These are phyloP conservation scores for Toxotes chatareus DNA, from an alignment of 2,113 vertebrate species.

Conservation along the genomic window DNA sequence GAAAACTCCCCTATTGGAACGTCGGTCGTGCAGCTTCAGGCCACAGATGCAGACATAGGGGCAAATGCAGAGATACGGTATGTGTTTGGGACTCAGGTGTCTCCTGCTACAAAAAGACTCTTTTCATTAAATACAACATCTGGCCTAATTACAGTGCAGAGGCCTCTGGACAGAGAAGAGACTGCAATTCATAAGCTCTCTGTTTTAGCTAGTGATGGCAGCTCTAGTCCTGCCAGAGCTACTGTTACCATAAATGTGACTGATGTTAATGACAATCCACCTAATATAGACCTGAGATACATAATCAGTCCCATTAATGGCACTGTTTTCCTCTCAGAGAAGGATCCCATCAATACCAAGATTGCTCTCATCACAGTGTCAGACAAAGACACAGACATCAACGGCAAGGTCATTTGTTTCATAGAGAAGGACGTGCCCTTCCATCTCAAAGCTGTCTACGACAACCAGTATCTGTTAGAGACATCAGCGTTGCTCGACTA, in stretches of 20 bases:
- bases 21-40: constrained; percentile 96
- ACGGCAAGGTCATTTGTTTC: constrained; percentile 99
- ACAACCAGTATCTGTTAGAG: constrained; percentile 98
- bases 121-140: constrained; percentile 97
- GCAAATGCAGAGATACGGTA: constrained; percentile 97
- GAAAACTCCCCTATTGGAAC: constrained; percentile 95
- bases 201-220: constrained; percentile 97
- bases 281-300: constrained; percentile 98
- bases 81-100: constrained; percentile 95
- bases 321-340: constrained; percentile 98
- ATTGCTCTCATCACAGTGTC: constrained; percentile 98
- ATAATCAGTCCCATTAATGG: constrained; percentile 99
- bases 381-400: constrained; percentile 99
- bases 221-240: constrained; percentile 95
- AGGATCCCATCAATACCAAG: constrained; percentile 98
- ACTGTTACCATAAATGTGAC: constrained; percentile 97
- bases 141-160: constrained; percentile 96
- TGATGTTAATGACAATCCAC: constrained; percentile 98
- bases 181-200: constrained; percentile 97
- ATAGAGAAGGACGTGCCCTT: constrained; percentile 99
- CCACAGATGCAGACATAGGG: constrained; percentile 97
- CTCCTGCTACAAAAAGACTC: constrained; percentile 94
- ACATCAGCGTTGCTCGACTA: constrained; percentile 98
- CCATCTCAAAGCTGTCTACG: constrained; percentile 97
- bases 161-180: constrained; percentile 96